Percentiles rank a stretch among this genome's conserved stretches.
Evolutionary conservation across 2,797 vertebrate species (phyloP).

Genomic region (Okamejei kenojei): DNA sequence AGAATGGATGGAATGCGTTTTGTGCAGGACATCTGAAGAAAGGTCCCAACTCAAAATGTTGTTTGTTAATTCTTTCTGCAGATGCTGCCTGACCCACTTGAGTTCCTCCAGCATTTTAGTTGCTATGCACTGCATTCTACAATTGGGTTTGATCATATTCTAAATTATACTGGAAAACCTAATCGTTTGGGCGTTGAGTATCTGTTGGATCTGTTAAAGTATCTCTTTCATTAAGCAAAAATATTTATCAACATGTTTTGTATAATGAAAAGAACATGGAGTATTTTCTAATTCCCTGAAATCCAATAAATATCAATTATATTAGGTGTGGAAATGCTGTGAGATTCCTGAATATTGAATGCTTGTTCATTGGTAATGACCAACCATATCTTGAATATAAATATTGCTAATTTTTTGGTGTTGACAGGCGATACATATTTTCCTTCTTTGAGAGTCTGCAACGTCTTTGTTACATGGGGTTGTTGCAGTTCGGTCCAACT

Average conservation of each 20-base stretch:
- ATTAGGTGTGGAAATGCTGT: background rate
- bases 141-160: background rate
- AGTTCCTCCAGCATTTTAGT: no score
- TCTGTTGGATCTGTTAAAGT: background rate
- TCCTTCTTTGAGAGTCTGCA: constrained; percentile 78
- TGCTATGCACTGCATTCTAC: no score
- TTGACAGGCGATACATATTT: constrained; percentile 78
- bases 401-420: background rate
- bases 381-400: background rate
- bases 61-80: no score
- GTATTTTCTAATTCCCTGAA: background rate
- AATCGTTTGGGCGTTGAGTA: background rate
- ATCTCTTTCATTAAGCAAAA: background rate
- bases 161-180: background rate
- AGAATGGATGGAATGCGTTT: no score
- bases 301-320: background rate
- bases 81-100: no score
- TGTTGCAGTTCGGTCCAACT: constrained; percentile 80
- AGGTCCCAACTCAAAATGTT: no score
- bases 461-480: constrained; percentile 81
- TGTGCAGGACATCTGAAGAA: no score
- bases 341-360: background rate
- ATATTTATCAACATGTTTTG: background rate
- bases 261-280: background rate
- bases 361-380: background rate